Evolutionary conservation across 2,888 invertebrate genomes (phyloP).

Genomic region (Drosophila borealis): DNA sequence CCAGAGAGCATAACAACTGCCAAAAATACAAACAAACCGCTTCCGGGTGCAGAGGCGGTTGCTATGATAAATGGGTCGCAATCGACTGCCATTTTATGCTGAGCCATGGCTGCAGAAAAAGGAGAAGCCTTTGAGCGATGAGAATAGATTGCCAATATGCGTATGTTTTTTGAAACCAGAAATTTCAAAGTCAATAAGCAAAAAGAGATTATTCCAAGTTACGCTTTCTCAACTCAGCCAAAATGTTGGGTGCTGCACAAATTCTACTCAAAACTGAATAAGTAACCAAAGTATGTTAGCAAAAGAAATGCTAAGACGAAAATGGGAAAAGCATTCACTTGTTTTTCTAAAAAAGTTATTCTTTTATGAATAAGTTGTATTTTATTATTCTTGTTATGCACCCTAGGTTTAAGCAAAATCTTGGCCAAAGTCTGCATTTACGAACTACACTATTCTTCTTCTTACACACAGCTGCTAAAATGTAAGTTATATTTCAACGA

Average conservation of each 20-base stretch:
- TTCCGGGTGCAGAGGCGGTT: constrained; percentile 9
- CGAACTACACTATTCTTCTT: too few relatives aligned
- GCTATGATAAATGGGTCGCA: constrained; percentile 30
- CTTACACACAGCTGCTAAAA: too few relatives aligned
- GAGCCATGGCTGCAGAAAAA: constrained; percentile 9
- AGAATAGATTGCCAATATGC: constrained; percentile 4
- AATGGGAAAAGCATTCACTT: background rate
- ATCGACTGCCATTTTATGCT: constrained; percentile 20
- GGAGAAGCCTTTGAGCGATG: constrained; percentile 1
- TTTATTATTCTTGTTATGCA: too few relatives aligned
- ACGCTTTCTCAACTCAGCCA: background rate
- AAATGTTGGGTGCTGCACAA: background rate
- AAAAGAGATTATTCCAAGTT: background rate
- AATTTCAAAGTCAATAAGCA: constrained; percentile 4
- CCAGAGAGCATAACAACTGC: background rate
- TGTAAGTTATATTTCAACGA: too few relatives aligned
- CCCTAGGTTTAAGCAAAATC: too few relatives aligned
- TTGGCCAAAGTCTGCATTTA: too few relatives aligned
- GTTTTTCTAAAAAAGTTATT: too few relatives aligned
- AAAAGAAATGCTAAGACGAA: background rate
- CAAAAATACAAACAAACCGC: constrained; percentile 9
- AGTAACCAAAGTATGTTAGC: background rate
- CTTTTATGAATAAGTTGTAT: too few relatives aligned
- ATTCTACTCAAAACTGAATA: too few relatives aligned
- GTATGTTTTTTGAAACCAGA: constrained; percentile 9